These are phyloP conservation scores for Micropoecilia bifurca DNA, from an alignment of 2,797 vertebrate species.

Conservation along the genomic window DNA sequence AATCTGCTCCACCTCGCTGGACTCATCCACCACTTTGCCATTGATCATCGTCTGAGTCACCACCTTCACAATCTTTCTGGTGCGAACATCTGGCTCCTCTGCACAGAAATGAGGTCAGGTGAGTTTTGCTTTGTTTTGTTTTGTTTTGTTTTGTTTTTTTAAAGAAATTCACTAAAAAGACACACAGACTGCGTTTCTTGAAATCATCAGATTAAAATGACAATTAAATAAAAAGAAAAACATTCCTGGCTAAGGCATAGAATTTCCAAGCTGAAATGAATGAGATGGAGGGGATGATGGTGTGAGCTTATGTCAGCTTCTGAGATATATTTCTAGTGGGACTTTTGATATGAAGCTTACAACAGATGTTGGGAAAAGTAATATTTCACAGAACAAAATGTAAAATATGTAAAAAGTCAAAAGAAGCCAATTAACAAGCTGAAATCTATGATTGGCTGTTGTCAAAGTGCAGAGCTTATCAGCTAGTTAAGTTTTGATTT, in stretches of 20 bases:
- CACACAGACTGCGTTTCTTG: neutral
- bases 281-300: neutral
- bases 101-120: constrained; percentile 12
- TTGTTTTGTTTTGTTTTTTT: too few species aligned
- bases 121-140: neutral
- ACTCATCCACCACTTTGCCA: constrained; percentile 86
- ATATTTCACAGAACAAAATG: neutral
- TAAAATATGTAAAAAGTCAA: neutral
- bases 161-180: neutral
- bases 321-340: neutral
- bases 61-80: constrained; percentile 88
- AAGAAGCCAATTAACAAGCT: neutral
- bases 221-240: neutral
- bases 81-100: constrained; percentile 86
- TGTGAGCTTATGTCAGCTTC: neutral
- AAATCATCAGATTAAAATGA: neutral
- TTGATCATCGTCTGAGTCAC: constrained; percentile 89
- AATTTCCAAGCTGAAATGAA: neutral
- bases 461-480: neutral
- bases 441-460: neutral
- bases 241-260: neutral
- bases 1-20: constrained; percentile 86
- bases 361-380: neutral
- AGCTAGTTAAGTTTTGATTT: neutral
- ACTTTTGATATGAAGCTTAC: neutral